These are phyloP conservation scores for Austrolebias charrua DNA, from an alignment of 2,797 vertebrate genomes.

Conservation along the genomic window DNA sequence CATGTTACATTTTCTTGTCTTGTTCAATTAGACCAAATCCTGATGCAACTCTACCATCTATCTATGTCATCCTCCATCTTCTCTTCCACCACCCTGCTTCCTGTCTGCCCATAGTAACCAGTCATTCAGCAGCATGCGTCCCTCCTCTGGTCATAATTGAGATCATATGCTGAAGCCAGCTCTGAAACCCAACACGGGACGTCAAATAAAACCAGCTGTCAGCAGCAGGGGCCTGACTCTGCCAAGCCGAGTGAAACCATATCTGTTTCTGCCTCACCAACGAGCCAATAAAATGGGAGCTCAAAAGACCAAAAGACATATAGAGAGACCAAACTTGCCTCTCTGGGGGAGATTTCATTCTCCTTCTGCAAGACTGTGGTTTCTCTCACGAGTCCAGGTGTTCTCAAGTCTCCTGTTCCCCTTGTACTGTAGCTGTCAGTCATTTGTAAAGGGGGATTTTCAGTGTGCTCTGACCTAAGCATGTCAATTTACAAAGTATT, in stretches of 20 bases:
- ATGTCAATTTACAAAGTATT: slow-evolving; percentile 11
- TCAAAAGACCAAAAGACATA: slow-evolving; percentile 43
- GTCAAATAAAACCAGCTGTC: slow-evolving; percentile 81
- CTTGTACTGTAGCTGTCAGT: slow-evolving; percentile 37
- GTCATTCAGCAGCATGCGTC: slow-evolving; percentile 71
- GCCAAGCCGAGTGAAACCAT: slow-evolving; percentile 74
- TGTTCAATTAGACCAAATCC: slow-evolving; percentile 6
- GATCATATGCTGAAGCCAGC: slow-evolving; percentile 81
- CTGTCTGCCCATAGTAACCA: slow-evolving; percentile 68
- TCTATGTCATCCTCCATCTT: slow-evolving; percentile 54
- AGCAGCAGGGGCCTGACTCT: slow-evolving; percentile 67
- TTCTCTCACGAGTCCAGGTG: slow-evolving; percentile 38
- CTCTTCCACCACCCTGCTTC: slow-evolving; percentile 24
- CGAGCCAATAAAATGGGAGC: slow-evolving; percentile 70
- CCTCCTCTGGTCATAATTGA: slow-evolving; percentile 79
- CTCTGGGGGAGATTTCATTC: slow-evolving; percentile 59
- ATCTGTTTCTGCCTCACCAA: slow-evolving; percentile 72
- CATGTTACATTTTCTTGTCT: no score
- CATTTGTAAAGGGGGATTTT: slow-evolving; percentile 9
- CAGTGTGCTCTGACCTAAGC: not conserved
- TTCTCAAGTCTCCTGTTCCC: slow-evolving; percentile 29
- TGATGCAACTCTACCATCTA: slow-evolving; percentile 41
- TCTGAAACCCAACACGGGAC: slow-evolving; percentile 79
- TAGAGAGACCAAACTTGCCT: slow-evolving; percentile 50
- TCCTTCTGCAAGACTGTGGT: slow-evolving; percentile 37